A percentile compares a stretch with the other conserved stretches of the same genome.
Evolutionary conservation across 2,113 vertebrate species (phyloP).

Genomic region (Seriola rivoliana): DNA sequence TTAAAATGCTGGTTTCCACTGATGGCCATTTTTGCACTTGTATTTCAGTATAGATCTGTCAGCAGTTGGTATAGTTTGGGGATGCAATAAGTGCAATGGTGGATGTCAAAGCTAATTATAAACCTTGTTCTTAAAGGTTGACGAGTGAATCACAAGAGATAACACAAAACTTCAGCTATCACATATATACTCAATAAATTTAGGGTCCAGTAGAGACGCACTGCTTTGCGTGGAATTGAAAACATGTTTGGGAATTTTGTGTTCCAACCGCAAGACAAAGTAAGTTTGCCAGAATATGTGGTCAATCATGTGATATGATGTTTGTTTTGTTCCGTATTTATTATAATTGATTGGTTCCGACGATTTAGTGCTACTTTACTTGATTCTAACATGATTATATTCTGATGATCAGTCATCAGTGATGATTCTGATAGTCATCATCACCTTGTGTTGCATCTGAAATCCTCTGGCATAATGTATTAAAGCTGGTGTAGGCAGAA

Average conservation of each 20-base stretch:
- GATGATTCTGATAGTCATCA: not conserved
- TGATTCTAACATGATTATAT: too few relatives aligned
- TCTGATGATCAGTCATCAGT: not conserved
- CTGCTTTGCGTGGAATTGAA: not conserved
- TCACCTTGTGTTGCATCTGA: not conserved
- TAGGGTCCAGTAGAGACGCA: not conserved
- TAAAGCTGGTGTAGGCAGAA: not conserved
- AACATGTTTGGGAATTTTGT: not conserved
- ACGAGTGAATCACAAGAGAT: not conserved
- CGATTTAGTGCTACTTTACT: not conserved
- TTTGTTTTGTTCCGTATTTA: conserved; percentile 4
- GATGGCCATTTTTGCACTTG: conserved; percentile 30
- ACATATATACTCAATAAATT: not conserved
- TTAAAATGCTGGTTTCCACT: conserved; percentile 45
- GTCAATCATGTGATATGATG: not conserved
- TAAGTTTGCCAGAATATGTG: not conserved
- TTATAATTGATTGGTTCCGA: not conserved
- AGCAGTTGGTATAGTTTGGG: conserved; percentile 13
- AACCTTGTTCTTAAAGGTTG: not conserved
- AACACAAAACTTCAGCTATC: not conserved
- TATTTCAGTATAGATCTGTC: conserved; percentile 15
- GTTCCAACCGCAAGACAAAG: not conserved
- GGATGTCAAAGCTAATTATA: not conserved
- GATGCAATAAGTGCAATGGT: not conserved
- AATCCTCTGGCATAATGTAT: not conserved